Evolutionary conservation across 2,113 vertebrate genomes (phyloP), one percentile per base, ranked within the genome.

Genomic region (Thunnus thynnus): DNA sequence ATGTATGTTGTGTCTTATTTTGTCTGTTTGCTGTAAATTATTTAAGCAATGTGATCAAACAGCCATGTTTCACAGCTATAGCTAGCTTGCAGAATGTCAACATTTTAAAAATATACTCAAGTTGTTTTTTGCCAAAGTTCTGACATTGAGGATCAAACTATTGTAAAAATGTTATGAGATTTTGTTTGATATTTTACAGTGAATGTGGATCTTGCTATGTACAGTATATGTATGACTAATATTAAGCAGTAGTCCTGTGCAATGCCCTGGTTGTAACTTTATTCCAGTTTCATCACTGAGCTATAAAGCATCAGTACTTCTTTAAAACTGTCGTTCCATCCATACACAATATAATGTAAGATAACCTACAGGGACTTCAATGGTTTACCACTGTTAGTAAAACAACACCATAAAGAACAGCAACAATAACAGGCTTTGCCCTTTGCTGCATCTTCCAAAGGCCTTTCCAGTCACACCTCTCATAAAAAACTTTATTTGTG

Each of bases 401-500:
- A 88, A 67, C 25, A 71, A 67, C 13, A 57, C 54, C 18, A 83
- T 47, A 79, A 83, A 87, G 27, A 80, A 76, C 25, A 64, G 44
- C 72, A 75, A 83, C 57, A 87, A 72, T 55, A 85, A 47, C 57
- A 48, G 68, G 32, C 30, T 82, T 71, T 86, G 60, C 44, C 69
- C 72, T 85, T 55, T 72, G 67, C 32, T 61, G 48, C 18, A 30
- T 69, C 62, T 51, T 81, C 64, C 51, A 76, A 25, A 66, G 48
- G 63, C 88, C 56, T 63, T 84, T 76, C 70, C 71, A 77, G 62
- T 50, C 78, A 68, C 51, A 44, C 16, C 68, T 36, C 73, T 86
- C 44, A 18, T 90, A 91, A 92, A 91, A 92, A 72, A 62, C 46
- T 75, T 80, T 75, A 84, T 89, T 89, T 93, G 69, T 80, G 78